phyloP scores from a whole-genome alignment of 2,113 vertebrate species.

The Mesocricetus auratus region DNA sequence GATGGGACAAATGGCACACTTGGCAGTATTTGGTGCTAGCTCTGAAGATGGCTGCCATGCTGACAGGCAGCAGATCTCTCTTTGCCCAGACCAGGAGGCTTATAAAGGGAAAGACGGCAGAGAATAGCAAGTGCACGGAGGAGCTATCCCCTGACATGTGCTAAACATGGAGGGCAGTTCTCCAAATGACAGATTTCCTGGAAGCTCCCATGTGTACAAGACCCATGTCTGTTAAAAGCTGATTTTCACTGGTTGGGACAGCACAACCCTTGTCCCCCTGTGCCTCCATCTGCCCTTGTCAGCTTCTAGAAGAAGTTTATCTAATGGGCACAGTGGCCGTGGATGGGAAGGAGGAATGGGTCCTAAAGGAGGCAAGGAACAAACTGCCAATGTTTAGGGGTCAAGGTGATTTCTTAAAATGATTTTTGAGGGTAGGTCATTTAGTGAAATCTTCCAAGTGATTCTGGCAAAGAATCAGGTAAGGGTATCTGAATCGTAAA shows the following conservation, averaged over 20 bases:
- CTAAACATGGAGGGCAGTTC: neutral
- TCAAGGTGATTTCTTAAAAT: neutral
- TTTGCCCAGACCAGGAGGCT: slow-evolving; percentile 56
- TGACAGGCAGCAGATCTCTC: neutral
- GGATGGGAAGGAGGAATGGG: neutral
- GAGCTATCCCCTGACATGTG: neutral
- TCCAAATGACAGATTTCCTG: neutral
- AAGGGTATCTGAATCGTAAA: slow-evolving; percentile 56
- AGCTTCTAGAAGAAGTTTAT: neutral
- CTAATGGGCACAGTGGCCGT: neutral
- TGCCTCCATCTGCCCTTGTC: neutral
- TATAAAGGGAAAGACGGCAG: neutral
- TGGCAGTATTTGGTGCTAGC: neutral
- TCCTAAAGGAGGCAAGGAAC: neutral
- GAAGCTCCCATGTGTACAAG: neutral
- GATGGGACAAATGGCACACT: neutral
- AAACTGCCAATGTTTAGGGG: neutral
- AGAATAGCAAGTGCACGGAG: neutral
- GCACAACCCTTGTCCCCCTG: accelerated
- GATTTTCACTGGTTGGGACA: neutral
- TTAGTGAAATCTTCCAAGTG: slow-evolving; percentile 35
- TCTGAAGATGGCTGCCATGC: neutral
- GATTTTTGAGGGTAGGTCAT: neutral
- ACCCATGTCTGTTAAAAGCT: neutral
- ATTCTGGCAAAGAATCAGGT: slow-evolving; percentile 37